Base-by-base conservation (phyloP, 2,888 invertebrate species). In the Aporophyla lueneburgensis region DNA sequence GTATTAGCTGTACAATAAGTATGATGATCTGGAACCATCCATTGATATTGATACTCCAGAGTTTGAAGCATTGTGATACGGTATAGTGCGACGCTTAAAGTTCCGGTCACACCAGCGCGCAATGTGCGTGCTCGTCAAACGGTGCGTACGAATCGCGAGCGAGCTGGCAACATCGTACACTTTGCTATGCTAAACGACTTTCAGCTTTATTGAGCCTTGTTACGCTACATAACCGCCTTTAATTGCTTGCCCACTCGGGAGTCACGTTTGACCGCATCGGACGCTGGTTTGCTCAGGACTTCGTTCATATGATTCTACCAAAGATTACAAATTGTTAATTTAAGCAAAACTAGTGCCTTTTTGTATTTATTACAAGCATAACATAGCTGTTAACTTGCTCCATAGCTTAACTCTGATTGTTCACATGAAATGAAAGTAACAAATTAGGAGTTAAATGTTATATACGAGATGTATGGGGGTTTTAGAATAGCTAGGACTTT, bases 331-430 rank as follows among this genome's bases (percentile, higher is more conserved):
- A 78, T 67, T 71, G 73, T 80, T 83, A 83, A 72, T 86, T 86
- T 87, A 83, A 87, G 88, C 88, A 75, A 83, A 86, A 77, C 74
- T 83, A 86, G 86, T 87, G 86, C 86, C 86, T 86, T 87, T 74
- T 79, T 76, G 86, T 74, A 84, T 85, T 56, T 69, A 75, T 75
- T 74, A 76, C 72, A 76, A 86, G 73, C 81, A 71, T 81, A 76
- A 86, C 69, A 69, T 84, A 85, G 71, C 61, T 74, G 67, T 76
- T 76, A 78, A 73, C 63, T 53, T 78, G 74, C 70, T 81, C 84
- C 76, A 76, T 84, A 71, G 74, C 80, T 74, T 76, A 74, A 69
- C 71, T 73, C 80, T 40, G 62, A 74, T 75, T 24, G 65, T 77
- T 85, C 84, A 86, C 80, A 78, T 80, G 74, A 83, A 68, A 77